Evolutionary conservation across 2,113 vertebrate species (phyloP), one percentile per base, ranked within the genome.

Genomic region (Macquaria ambigua): DNA sequence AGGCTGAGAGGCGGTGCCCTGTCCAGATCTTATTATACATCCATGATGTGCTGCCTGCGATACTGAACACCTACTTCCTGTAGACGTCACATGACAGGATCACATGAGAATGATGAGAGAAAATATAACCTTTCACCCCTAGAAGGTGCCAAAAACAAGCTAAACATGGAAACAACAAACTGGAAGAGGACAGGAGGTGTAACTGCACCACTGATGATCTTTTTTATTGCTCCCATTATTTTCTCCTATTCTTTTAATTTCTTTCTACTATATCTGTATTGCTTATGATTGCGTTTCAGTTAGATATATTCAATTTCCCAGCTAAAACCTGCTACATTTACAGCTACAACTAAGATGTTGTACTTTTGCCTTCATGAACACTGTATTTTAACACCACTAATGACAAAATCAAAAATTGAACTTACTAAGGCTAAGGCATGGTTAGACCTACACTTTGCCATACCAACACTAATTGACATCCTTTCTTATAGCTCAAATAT

Each of bases 401-500:
- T 12, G 61, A 43, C 37, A 23, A 34, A 66, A 43, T 43, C 3
- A 43, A 6, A 56, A 41, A 52, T n/a, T 8, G 5, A 8, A 20
- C 20, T 21, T 48, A 3, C 23, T 56, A 21, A 62, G n/a, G 18
- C 12, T 58, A 9, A 55, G n/a, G 48, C 59, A 31, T 18, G 46
- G 55, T 53, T 52, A 21, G 34, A 31, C 52, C n/a, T 0, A 78
- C 4, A 8, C 28, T 61, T 34, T 80, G 34, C 67, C 68, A 62
- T 15, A 37, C 58, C 34, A 53, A 5, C 31, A 48, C 9, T 63
- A 58, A 71, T 23, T 81, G 50, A 64, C 10, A 12, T 52, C 50
- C 66, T 64, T 71, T 58, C 41, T 62, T 74, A 39, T 15, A 43
- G 52, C 66, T 79, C 69, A 58, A 18, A 69, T 77, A 73, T 85